Base-by-base conservation (phyloP, 2,797 vertebrate genomes). In the Poeciliopsis presidionis region DNA sequence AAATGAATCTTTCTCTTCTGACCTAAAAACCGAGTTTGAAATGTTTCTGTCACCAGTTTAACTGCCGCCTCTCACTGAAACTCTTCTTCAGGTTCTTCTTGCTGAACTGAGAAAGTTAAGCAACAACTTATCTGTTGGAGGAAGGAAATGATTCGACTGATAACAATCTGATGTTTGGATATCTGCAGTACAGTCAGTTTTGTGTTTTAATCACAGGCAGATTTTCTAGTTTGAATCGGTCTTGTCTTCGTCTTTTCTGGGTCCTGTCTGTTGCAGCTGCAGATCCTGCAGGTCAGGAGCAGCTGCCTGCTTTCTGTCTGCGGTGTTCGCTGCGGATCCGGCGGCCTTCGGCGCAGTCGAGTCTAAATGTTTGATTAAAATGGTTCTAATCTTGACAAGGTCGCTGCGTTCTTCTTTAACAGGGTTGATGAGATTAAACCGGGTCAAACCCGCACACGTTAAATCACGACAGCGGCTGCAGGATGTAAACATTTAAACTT, bases 191-290 rank as follows among this genome's bases (percentile, higher is more conserved):
- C 16, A 57, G 49, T 76, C 2, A 70, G 70, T 74, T 72, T 39
- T 41, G 39, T 2, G 71, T 75, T 63, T 59, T 45, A 7, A 53
- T 72, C 36, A 45, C 45, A 39, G 39, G n/a, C 0, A 57, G 20
- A 4, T 22, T 65, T 79, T 71, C 39, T 14, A 53, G 51, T 53
- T 53, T 61, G 14, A 16, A 28, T 13, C 57, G 0, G 0, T 61
- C 5, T 30, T 16, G 28, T 43, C 63, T 80, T 59, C 30, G 28
- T 78, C 55, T 75, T 22, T 63, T 57, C 75, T 76, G 69, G 67
- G 73, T 75, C 83, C 83, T 89, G 90, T 91, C 90, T 77, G 1
- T 6, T 88, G 70, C 91, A 92, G 83, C 92, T 94, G 92, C 81
- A 81, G 80, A 39, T 55, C 83, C 86, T 76, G 85, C 88, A 89